phyloP scores from a whole-genome alignment of 2,888 invertebrate species.

The Nomada goodeniana region DNA sequence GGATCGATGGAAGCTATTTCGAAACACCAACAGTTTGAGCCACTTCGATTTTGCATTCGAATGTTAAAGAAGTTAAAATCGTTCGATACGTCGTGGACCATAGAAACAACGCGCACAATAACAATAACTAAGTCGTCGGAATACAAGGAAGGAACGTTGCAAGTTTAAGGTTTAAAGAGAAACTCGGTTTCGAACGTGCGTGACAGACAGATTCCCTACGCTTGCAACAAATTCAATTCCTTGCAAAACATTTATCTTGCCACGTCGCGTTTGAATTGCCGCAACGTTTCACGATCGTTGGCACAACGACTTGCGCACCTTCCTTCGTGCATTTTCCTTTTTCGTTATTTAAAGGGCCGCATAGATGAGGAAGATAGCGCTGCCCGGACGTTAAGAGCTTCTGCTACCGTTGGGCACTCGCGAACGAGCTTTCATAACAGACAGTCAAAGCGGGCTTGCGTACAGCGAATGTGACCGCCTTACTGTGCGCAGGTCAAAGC shows the following conservation, averaged over 20 bases:
- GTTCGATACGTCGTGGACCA: conserved; percentile 2
- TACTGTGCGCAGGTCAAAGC: conserved; percentile 43
- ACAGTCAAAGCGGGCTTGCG: conserved; percentile 39
- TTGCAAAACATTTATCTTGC: neutral
- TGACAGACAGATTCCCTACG: neutral
- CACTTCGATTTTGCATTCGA: neutral
- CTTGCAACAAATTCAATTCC: neutral
- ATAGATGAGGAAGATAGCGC: neutral
- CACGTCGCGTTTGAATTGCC: neutral
- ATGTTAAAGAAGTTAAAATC: conserved; percentile 31
- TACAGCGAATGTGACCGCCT: conserved; percentile 16
- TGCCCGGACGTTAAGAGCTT: conserved; percentile 45
- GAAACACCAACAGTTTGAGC: conserved; percentile 11
- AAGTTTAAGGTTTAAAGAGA: neutral
- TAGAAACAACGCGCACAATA: neutral
- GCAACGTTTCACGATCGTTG: conserved; percentile 10
- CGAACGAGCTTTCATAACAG: conserved; percentile 30
- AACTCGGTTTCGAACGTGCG: neutral
- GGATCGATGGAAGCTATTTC: conserved; percentile 16
- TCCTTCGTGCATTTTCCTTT: neutral
- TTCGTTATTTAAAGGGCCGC: conserved; percentile 8
- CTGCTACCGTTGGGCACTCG: conserved; percentile 29
- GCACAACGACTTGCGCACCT: neutral
- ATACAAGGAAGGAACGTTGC: neutral
- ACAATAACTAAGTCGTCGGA: neutral